Conservation (phyloP, 2,113 vertebrate genomes). For the Circaetus gallicus region DNA sequence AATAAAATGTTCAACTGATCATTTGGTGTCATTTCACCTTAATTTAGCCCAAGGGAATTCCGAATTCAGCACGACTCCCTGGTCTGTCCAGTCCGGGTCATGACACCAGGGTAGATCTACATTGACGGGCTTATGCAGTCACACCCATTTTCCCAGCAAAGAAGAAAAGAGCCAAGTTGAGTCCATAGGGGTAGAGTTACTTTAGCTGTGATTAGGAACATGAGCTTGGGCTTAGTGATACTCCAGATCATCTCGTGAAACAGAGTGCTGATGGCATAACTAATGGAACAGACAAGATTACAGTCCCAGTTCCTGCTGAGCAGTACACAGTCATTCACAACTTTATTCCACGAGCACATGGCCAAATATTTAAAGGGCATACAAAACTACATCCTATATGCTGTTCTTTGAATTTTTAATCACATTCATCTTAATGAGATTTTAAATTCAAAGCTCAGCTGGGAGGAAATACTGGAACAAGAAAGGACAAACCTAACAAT, state of each 20-base stretch:
- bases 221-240: neutral
- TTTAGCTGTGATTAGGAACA: neutral
- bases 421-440: neutral
- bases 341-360: neutral
- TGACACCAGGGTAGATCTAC: neutral
- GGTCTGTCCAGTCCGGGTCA: too few relatives aligned
- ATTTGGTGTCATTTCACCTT: too few relatives aligned
- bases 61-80: too few relatives aligned
- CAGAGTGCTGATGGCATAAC: neutral
- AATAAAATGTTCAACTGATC: too few relatives aligned
- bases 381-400: neutral
- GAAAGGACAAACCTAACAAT: neutral
- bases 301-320: neutral
- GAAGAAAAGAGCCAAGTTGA: neutral
- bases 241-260: neutral
- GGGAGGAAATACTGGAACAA: neutral
- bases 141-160: neutral
- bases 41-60: too few relatives aligned
- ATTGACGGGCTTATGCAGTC: neutral
- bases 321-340: neutral
- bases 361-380: neutral
- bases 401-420: neutral
- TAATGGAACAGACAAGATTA: neutral
- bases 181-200: neutral
- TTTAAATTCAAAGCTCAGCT: neutral